phyloP scores from a whole-genome alignment of 2,797 vertebrate species.

The Propithecus deckenii region DNA sequence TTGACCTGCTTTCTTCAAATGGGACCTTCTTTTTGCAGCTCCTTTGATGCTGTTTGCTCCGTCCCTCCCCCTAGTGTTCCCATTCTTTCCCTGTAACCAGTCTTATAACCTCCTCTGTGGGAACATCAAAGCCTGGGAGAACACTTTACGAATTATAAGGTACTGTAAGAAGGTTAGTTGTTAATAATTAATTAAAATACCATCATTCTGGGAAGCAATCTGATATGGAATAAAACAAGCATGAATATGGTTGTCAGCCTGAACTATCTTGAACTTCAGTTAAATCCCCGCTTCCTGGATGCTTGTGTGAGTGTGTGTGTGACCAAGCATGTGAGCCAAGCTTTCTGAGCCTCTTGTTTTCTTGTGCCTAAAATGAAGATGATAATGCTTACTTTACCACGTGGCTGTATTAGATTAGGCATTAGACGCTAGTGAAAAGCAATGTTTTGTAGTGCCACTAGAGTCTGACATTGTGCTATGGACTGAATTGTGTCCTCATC shows the following conservation, averaged over 20 bases:
- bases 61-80: neutral
- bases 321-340: neutral
- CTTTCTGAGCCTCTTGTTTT: neutral
- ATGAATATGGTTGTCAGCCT: neutral
- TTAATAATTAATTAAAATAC: constrained; percentile 41
- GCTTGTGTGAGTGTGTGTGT: neutral
- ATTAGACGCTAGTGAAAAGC: neutral
- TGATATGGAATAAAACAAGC: neutral
- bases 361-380: neutral
- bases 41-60: neutral
- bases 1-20: neutral
- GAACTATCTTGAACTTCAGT: neutral
- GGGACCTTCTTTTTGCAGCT: neutral
- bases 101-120: neutral
- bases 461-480: neutral
- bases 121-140: neutral
- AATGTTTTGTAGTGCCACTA: neutral
- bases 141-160: neutral
- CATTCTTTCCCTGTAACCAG: neutral
- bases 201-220: neutral
- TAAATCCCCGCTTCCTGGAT: neutral
- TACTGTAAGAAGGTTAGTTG: neutral
- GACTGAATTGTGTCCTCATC: neutral
- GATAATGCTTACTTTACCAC: neutral
- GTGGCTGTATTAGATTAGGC: neutral